Conservation (phyloP, 2,113 vertebrate genomes). For the Dicerorhinus sumatrensis region DNA sequence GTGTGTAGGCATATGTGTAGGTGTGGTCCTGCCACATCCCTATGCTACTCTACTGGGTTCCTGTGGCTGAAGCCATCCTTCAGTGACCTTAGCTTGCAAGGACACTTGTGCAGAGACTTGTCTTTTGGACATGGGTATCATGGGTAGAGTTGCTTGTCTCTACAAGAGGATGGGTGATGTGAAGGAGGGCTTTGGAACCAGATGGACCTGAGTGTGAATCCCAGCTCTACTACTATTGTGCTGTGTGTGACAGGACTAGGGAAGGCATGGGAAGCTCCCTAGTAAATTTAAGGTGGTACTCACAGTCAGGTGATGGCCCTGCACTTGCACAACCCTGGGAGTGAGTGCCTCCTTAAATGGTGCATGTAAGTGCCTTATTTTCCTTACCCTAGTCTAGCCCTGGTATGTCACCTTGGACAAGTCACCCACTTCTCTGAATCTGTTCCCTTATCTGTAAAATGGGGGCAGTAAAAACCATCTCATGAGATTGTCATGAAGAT, state of each 20-base stretch:
- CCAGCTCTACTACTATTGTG: neutral
- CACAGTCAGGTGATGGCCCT: neutral
- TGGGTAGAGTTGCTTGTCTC: neutral
- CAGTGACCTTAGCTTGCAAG: neutral
- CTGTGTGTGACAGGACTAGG: rapidly evolving
- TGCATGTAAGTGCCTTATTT: neutral
- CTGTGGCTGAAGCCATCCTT: neutral
- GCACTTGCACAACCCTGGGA: neutral
- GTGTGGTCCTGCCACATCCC: neutral
- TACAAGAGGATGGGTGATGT: neutral
- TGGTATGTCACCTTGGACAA: neutral
- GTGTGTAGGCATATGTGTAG: no score
- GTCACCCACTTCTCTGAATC: neutral
- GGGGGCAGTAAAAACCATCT: neutral
- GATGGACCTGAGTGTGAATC: neutral
- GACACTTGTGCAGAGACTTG: neutral
- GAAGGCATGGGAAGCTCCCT: neutral
- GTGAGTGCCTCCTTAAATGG: neutral
- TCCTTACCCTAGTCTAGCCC: neutral
- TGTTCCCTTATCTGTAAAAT: neutral
- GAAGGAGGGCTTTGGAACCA: neutral
- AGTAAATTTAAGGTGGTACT: neutral
- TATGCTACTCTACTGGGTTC: neutral
- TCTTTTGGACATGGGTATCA: neutral
- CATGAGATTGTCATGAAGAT: neutral